A percentile compares a stretch with the other conserved stretches of the same genome.
These are phyloP conservation scores for Halichoerus grypus DNA, from an alignment of 2,113 vertebrate species.

Conservation along the genomic window DNA sequence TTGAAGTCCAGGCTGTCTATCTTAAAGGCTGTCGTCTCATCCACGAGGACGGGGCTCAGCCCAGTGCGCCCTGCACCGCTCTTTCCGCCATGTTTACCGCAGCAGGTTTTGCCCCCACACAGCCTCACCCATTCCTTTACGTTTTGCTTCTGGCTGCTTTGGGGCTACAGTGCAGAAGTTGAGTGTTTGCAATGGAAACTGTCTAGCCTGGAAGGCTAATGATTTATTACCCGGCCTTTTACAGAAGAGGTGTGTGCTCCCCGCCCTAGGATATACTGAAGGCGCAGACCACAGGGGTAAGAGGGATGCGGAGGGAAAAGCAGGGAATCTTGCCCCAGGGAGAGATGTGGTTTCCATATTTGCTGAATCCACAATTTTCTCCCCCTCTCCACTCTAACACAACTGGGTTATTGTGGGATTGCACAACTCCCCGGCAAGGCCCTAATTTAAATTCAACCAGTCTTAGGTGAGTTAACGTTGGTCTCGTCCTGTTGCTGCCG, in stretches of 20 bases:
- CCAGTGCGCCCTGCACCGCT: background rate
- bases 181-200: background rate
- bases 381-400: background rate
- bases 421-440: background rate
- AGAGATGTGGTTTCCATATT: background rate
- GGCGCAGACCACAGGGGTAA: background rate
- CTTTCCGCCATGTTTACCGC: background rate
- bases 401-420: background rate
- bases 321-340: background rate
- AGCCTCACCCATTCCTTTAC: background rate
- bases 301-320: background rate
- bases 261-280: background rate
- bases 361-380: background rate
- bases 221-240: background rate
- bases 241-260: background rate
- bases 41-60: background rate
- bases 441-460: background rate
- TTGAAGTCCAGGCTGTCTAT: background rate
- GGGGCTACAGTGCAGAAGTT: background rate
- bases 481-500: background rate
- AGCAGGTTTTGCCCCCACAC: background rate
- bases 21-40: background rate
- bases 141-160: background rate
- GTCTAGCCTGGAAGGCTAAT: background rate
- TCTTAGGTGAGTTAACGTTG: background rate